Evolutionary conservation across 2,888 invertebrate species (phyloP).

Genomic region (Stomorhina lunata): DNA sequence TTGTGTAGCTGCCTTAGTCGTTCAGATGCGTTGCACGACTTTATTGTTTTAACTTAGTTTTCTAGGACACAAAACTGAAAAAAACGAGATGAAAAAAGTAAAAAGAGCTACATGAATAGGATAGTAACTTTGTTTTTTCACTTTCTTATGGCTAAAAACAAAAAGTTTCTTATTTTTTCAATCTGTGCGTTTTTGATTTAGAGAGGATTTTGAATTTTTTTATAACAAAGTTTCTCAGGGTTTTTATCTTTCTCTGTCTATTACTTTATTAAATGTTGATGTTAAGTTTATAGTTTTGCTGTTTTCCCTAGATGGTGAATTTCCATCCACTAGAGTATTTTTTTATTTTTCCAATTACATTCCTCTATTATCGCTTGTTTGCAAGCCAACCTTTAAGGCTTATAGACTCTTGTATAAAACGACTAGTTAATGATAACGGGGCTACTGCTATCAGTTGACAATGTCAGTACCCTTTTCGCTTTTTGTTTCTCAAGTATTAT

Average conservation of each 20-base stretch:
- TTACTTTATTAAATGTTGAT: conserved; percentile 55
- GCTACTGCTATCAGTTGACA: conserved; percentile 34
- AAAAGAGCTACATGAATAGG: neutral
- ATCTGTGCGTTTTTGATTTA: conserved; percentile 30
- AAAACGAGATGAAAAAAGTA: no score
- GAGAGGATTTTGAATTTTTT: neutral
- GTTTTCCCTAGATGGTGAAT: conserved; percentile 1
- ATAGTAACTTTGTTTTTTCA: neutral
- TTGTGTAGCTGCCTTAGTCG: neutral
- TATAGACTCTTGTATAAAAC: conserved; percentile 18
- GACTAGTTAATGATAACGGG: conserved; percentile 31
- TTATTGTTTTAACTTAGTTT: conserved; percentile 35
- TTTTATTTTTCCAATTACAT: conserved; percentile 11
- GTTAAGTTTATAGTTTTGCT: conserved; percentile 50
- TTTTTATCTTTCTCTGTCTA: conserved; percentile 43
- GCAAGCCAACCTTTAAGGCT: conserved; percentile 41
- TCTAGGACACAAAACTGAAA: neutral
- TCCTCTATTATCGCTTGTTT: conserved; percentile 53
- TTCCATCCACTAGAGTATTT: conserved; percentile 22
- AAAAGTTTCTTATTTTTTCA: conserved; percentile 26
- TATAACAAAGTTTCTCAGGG: conserved; percentile 8
- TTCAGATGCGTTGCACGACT: conserved; percentile 22
- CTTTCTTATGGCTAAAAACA: neutral
- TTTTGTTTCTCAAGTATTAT: neutral
- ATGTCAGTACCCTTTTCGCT: neutral